Evolutionary conservation across 2,113 vertebrate genomes (phyloP), one percentile per base, ranked within the genome.

Genomic region (Orycteropus afer): DNA sequence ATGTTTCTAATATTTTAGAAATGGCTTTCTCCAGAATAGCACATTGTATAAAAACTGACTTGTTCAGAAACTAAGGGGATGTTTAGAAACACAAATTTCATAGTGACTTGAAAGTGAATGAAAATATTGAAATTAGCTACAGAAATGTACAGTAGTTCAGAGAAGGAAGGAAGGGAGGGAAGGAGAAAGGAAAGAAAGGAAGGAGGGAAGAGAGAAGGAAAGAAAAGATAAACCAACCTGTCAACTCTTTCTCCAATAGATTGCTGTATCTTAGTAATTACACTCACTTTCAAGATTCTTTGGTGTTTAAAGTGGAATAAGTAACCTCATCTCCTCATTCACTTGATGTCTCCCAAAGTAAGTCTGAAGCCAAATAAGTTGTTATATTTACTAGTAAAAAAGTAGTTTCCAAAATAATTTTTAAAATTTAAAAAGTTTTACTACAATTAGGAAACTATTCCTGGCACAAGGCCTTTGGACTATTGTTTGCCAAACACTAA

Each of bases 401-500:
- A 29, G 0, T 65, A 6, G 69, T 65, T 94, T 94, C 69, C 92
- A 86, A 73, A 17, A 45, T 92, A 34, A 45, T 55, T 93, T 57
- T 90, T 79, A 69, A 94, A 86, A 77, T 57, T 78, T 69, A 76
- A 40, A 80, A 42, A 71, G 5, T 83, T 95, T 95, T 94, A 91
- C 79, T 67, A 29, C 47, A 94, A 40, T 92, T 80, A 92, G 34
- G 95, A 87, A 40, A 86, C 37, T 89, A 59, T 25, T 91, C 51
- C 69, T 84, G 95, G 74, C 93, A 87, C 53, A 89, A 65, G 42
- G 94, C 73, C 61, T 77, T 67, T 4, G 4, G 82, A 89, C 67
- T 11, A n/a, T n/a, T 93, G 81, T 91, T 97, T 97, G 90, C 89
- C 79, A 96, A 87, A 90, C 34, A 81, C 51, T 92, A 97, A 95